Conservation (phyloP, 2,113 vertebrate genomes). For the Cavia porcellus region DNA sequence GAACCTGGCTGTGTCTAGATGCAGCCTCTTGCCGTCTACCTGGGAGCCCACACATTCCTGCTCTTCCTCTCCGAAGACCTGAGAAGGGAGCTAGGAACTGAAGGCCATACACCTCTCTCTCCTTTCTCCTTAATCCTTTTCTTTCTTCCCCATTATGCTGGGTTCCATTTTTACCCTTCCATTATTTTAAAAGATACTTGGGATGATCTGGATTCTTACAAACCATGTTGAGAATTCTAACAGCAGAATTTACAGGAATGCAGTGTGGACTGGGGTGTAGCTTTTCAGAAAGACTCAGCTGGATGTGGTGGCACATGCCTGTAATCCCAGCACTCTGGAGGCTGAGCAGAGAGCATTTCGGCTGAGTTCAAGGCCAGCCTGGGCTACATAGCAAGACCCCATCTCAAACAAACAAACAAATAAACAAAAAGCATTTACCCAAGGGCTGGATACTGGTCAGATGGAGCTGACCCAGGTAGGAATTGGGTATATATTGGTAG, state of each 20-base stretch:
- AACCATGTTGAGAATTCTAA: background rate
- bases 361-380: background rate
- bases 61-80: background rate
- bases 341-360: background rate
- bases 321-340: background rate
- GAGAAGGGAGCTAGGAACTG: background rate
- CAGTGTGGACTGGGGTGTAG: background rate
- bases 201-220: background rate
- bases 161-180: background rate
- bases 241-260: too few relatives aligned
- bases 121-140: background rate
- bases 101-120: rapidly evolving
- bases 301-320: background rate
- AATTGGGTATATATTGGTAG: background rate
- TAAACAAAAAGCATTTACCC: background rate
- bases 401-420: too few relatives aligned
- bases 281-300: background rate
- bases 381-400: too few relatives aligned
- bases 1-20: conserved; percentile 2
- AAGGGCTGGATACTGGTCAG: background rate
- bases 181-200: background rate
- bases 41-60: background rate
- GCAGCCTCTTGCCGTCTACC: background rate
- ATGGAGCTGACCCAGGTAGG: background rate
- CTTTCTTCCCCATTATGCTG: background rate